phyloP scores from a whole-genome alignment of 2,797 vertebrate species.

The Hapalemur alaotrensis region DNA sequence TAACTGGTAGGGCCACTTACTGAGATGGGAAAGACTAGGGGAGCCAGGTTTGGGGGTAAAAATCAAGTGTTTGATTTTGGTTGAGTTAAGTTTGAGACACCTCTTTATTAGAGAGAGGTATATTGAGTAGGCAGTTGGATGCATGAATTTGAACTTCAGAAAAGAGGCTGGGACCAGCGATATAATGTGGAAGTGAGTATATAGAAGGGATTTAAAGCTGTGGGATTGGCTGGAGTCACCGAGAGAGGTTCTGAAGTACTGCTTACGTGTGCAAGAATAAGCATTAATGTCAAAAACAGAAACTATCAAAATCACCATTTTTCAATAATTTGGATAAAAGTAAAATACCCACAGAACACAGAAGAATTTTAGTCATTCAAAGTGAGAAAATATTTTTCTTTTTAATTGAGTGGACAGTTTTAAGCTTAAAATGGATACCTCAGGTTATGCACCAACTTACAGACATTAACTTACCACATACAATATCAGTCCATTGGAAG shows the following conservation, averaged over 20 bases:
- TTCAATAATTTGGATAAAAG: neutral
- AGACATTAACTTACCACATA: neutral
- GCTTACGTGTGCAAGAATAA: neutral
- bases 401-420: neutral
- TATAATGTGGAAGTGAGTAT: neutral
- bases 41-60: neutral
- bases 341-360: neutral
- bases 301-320: neutral
- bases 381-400: conserved; percentile 5
- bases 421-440: neutral
- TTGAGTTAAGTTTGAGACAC: neutral
- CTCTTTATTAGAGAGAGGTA: neutral
- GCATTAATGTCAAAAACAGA: neutral
- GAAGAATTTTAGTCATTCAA: neutral
- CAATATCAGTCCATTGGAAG: neutral
- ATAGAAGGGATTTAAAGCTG: neutral
- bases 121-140: neutral
- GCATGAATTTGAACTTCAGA: neutral
- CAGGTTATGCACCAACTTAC: neutral
- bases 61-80: neutral
- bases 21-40: neutral
- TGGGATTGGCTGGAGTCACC: neutral
- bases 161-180: neutral
- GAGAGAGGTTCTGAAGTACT: neutral
- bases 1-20: neutral